Evolutionary conservation across 2,113 vertebrate genomes (phyloP), one percentile per base, ranked within the genome.

Genomic region (Chrysochloris asiatica): DNA sequence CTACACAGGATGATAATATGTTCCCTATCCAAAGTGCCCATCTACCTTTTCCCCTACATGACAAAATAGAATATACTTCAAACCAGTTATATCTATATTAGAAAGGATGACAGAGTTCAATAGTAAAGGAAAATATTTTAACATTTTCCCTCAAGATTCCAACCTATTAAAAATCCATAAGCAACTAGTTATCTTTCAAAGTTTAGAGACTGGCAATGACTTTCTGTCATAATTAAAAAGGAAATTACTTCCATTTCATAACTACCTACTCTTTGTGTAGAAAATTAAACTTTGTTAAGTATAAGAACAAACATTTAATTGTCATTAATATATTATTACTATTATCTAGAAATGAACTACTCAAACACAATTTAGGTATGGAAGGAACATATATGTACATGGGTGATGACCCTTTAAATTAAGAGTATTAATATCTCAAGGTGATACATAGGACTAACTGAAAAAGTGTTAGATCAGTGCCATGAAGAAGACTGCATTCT

Each of bases 321-420:
- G n/a, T 59, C 73, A 95, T 86, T 63, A 86, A 72, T 92, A 65
- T 26, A 72, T n/a, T 0, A 45, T 24, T 83, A 54, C 1, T 47
- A 4, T 7, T 77, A 36, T 89, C 0, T 3, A 93, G 92, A 93
- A 95, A 77, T 47, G 9, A 5, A 0, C 73, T 69, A 47, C 78
- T 93, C 71, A 41, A 93, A 65, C 5, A 82, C 28, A 2, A 73
- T 75, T 43, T 84, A 9, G 71, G 56, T 10, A 28, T 67, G 16
- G 50, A 90, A 96, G 36, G 65, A 26, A 30, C 48, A 83, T 22
- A 54, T n/a, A 59, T 63, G 67, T 47, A 86, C n/a, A 47, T 14
- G 82, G 93, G 81, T 88, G 95, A 97, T 94, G 93, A 95, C 90
- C 96, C 94, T 86, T 95, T 89, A 97, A 96, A 97, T 96, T 94